Conservation (phyloP, 1,140 invertebrate species). For the Chlorops oryzae region DNA sequence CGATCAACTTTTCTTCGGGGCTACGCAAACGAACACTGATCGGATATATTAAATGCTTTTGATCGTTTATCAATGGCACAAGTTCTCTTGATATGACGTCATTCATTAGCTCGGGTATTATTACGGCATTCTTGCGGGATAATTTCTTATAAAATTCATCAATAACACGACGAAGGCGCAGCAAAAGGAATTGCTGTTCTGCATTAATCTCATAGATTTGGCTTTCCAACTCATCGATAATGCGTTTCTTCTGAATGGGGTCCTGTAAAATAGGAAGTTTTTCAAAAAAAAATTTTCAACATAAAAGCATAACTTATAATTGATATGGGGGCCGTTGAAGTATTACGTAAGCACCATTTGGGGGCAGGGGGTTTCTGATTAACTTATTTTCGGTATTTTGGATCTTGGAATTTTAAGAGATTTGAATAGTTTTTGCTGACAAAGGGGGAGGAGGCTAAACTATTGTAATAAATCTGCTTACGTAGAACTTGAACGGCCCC, state of each 20-base stretch:
- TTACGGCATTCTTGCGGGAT: conserved; percentile 23
- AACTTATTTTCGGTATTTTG: neutral
- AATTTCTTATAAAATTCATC: conserved; percentile 29
- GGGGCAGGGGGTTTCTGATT: neutral
- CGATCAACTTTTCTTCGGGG: conserved; percentile 38
- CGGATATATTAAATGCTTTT: conserved; percentile 24
- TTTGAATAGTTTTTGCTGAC: neutral
- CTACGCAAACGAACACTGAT: conserved; percentile 25
- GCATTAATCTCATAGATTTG: conserved; percentile 43
- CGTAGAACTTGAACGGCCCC: too few relatives aligned
- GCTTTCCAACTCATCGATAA: conserved; percentile 37
- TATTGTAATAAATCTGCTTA: too few relatives aligned
- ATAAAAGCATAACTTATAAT: neutral
- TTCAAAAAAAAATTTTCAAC: neutral
- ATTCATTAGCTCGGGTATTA: conserved; percentile 22
- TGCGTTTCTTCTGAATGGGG: conserved; percentile 38
- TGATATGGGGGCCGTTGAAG: too few relatives aligned
- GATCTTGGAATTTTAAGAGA: neutral
- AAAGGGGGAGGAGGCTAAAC: too few relatives aligned
- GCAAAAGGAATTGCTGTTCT: conserved; percentile 35
- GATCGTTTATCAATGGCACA: conserved; percentile 32
- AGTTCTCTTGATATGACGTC: conserved; percentile 30
- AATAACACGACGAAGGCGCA: conserved; percentile 29
- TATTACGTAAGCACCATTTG: neutral
- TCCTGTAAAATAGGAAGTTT: conserved; percentile 20